These are phyloP conservation scores for Dasyurus viverrinus DNA, from an alignment of 2,113 vertebrate species.

Conservation along the genomic window DNA sequence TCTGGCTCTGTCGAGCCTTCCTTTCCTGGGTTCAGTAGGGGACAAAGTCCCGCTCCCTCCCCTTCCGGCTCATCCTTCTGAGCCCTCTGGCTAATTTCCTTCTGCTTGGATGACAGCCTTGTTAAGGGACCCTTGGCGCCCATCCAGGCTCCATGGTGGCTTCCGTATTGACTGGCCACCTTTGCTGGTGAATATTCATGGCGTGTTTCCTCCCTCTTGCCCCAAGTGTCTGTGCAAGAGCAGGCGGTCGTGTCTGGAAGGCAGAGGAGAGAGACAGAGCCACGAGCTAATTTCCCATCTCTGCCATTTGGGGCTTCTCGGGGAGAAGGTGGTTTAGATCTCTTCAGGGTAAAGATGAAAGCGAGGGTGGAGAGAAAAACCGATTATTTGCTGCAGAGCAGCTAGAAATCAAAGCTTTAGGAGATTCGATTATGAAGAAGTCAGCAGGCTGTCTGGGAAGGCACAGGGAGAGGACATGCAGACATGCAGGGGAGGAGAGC, in stretches of 20 bases:
- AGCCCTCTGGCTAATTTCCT: conserved; percentile 50
- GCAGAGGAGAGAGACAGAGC: neutral
- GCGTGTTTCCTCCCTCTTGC: neutral
- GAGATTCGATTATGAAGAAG: conserved; percentile 1
- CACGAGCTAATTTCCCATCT: neutral
- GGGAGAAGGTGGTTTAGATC: neutral
- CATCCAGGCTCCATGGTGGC: neutral
- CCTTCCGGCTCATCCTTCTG: conserved; percentile 46
- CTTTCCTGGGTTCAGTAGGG: neutral
- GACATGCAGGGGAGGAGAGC: neutral
- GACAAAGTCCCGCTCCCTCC: too few species aligned
- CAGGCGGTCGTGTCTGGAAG: conserved; percentile 50
- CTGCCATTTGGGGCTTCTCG: neutral
- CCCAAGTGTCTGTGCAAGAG: neutral
- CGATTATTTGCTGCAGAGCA: neutral
- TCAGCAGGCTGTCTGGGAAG: neutral
- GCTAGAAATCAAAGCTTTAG: neutral
- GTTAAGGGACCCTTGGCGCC: conserved; percentile 13
- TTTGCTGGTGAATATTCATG: conserved; percentile 45
- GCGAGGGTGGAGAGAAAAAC: neutral
- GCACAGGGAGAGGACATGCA: neutral
- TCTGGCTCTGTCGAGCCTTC: too few species aligned
- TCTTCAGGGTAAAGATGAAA: conserved; percentile 1
- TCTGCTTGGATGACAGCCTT: conserved; percentile 36
- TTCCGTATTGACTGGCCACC: neutral